phyloP scores from a whole-genome alignment of 1,140 invertebrate species.

The Carposina sasakii region DNA sequence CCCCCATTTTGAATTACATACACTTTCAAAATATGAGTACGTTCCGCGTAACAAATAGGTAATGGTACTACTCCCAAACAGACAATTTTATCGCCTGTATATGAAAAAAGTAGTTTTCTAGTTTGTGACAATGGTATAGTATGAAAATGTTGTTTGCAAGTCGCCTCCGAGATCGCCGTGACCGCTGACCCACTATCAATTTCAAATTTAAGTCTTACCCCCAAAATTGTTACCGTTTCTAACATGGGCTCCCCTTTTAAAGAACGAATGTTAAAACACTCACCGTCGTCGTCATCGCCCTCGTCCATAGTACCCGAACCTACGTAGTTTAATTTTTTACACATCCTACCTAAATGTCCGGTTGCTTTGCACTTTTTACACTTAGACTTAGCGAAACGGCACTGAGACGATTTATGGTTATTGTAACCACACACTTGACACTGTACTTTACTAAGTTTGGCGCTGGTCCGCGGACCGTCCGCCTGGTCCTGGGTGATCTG shows the following conservation, averaged over 20 bases:
- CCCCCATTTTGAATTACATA: neutral
- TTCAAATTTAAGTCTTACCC: neutral
- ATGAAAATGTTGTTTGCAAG: neutral
- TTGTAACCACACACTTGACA: neutral
- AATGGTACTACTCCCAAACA: neutral
- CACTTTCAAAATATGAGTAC: neutral
- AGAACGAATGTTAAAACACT: neutral
- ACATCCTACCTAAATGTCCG: neutral
- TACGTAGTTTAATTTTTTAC: neutral
- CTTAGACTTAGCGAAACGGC: neutral
- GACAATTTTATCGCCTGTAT: neutral
- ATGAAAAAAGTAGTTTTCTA: neutral
- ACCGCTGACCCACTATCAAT: slow-evolving; percentile 2
- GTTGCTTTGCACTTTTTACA: neutral
- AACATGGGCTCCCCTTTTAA: neutral
- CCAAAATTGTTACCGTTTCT: neutral
- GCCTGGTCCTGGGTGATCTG: neutral
- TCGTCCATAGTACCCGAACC: neutral
- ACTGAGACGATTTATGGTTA: neutral
- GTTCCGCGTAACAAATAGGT: neutral
- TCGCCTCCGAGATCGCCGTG: neutral
- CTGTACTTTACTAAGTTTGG: neutral
- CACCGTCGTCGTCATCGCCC: neutral
- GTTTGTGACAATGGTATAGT: neutral
- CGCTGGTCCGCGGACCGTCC: neutral